A percentile compares a stretch with the other conserved stretches of the same genome.
Conservation (phyloP, 2,888 invertebrate species). For the Tigriopus californicus region DNA sequence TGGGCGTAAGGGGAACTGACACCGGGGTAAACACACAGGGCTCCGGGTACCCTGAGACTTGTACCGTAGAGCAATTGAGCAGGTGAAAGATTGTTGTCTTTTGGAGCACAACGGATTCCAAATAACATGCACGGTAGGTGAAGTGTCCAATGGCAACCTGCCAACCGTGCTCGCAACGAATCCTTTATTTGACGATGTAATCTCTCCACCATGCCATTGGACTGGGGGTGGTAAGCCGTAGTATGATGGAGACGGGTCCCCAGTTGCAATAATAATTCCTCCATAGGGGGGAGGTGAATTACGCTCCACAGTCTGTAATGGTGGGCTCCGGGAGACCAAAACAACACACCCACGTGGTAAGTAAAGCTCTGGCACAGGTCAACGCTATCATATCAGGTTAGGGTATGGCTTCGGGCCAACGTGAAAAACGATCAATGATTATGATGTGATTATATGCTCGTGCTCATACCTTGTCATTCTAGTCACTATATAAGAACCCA, state of each 20-base stretch:
- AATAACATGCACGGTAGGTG: not conserved
- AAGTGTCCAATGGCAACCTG: not conserved
- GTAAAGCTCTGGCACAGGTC: constrained; percentile 14
- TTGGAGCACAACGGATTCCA: no score
- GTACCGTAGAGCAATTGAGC: no score
- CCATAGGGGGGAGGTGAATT: constrained; percentile 17
- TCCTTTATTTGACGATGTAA: constrained; percentile 14
- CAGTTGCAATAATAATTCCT: constrained; percentile 14
- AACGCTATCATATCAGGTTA: constrained; percentile 17
- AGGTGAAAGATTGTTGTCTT: no score
- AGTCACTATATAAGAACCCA: no score
- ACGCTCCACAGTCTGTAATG: constrained; percentile 18
- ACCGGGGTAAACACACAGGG: no score
- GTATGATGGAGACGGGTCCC: constrained; percentile 17
- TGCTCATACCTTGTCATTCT: no score
- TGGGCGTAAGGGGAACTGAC: no score
- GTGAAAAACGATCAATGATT: not conserved
- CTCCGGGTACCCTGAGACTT: no score
- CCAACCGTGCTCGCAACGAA: not conserved
- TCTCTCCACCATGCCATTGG: constrained; percentile 19
- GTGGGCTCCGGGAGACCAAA: constrained; percentile 18
- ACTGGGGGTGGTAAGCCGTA: constrained; percentile 19
- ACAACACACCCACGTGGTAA: constrained; percentile 18
- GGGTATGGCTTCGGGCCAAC: constrained; percentile 7
- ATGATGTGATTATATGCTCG: no score